These are phyloP conservation scores for Boulengeromyrus knoepffleri DNA, from an alignment of 2,113 vertebrate genomes.

Conservation along the genomic window DNA sequence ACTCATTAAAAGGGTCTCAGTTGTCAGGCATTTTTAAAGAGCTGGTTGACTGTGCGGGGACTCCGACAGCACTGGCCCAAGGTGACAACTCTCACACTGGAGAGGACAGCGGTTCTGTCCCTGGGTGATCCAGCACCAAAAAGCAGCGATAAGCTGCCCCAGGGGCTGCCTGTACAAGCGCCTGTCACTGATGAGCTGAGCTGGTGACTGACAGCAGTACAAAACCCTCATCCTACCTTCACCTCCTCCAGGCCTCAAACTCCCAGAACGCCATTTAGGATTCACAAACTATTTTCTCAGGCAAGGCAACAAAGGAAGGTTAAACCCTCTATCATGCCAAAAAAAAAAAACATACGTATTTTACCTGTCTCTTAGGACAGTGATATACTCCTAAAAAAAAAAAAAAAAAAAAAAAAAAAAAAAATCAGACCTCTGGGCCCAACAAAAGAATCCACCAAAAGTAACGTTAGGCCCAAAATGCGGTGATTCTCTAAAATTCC, in stretches of 20 bases:
- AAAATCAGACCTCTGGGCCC: background rate
- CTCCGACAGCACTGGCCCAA: background rate
- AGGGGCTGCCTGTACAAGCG: background rate
- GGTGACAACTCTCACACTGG: background rate
- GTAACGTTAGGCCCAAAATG: background rate
- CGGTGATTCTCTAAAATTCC: background rate
- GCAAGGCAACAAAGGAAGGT: background rate
- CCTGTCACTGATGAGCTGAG: background rate
- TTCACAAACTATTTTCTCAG: conserved; percentile 8
- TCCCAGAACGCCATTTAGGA: background rate
- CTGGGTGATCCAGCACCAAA: background rate
- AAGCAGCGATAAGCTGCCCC: background rate
- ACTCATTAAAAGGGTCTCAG: background rate
- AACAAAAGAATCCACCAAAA: background rate
- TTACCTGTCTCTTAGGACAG: background rate
- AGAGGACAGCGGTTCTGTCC: background rate
- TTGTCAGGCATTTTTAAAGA: background rate
- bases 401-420: background rate
- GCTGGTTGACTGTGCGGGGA: background rate
- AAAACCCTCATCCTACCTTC: background rate
- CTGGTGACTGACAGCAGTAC: background rate
- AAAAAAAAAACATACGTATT: background rate
- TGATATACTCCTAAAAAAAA: background rate
- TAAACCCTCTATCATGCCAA: background rate
- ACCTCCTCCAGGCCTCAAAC: background rate